A percentile compares a stretch with the other conserved stretches of the same genome.
These are phyloP conservation scores for Tringa solitaria DNA, from an alignment of 2,113 vertebrate species.

Conservation along the genomic window DNA sequence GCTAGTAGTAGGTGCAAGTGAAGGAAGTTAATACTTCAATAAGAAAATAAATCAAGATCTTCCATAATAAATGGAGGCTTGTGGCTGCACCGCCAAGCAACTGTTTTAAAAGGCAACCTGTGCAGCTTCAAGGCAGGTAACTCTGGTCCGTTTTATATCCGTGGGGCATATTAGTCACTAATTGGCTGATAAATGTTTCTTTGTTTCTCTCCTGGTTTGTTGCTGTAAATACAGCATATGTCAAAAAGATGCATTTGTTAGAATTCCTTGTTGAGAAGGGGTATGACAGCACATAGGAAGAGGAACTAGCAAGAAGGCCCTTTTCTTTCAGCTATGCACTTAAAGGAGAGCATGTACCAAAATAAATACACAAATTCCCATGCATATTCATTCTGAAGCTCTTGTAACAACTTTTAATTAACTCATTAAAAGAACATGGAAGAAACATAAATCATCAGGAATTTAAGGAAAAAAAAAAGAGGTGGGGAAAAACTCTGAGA, in stretches of 20 bases:
- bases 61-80: background rate
- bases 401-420: background rate
- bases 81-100: background rate
- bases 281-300: background rate
- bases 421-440: background rate
- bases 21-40: background rate
- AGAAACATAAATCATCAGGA: background rate
- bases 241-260: background rate
- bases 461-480: background rate
- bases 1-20: background rate
- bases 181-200: background rate
- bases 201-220: background rate
- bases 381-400: background rate
- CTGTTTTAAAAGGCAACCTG: background rate
- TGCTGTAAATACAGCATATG: background rate
- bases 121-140: background rate
- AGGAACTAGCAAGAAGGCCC: background rate
- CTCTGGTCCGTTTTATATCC: background rate
- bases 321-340: background rate
- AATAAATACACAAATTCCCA: background rate
- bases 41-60: background rate
- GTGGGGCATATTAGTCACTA: background rate
- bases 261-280: background rate
- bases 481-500: background rate
- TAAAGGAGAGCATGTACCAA: background rate